A percentile compares a stretch with the other conserved stretches of the same genome.
Conservation (phyloP, 2,888 invertebrate genomes). For the Cyclophora punctaria region DNA sequence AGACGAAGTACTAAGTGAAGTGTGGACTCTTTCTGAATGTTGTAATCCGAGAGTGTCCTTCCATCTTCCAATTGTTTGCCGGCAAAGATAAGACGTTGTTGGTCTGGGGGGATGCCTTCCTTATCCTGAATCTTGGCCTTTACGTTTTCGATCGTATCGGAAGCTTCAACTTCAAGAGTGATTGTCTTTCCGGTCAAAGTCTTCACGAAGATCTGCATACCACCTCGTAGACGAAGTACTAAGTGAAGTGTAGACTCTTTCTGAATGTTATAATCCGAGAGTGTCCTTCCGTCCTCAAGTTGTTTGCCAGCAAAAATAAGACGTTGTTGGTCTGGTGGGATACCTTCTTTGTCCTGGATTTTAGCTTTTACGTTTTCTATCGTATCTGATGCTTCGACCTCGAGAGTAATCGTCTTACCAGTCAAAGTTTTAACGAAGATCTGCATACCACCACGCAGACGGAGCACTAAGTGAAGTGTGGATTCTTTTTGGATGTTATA, state of each 20-base stretch:
- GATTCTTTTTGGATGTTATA: constrained; percentile 22
- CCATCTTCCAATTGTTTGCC: constrained; percentile 21
- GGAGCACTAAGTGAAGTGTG: constrained; percentile 16
- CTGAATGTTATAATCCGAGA: constrained; percentile 19
- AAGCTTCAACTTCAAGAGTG: constrained; percentile 17
- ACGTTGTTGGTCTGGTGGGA: constrained; percentile 19
- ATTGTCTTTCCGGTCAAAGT: constrained; percentile 19
- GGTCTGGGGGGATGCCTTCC: constrained; percentile 20
- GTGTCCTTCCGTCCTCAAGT: constrained; percentile 18
- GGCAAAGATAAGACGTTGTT: constrained; percentile 18
- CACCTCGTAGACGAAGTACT: constrained; percentile 19
- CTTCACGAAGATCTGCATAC: constrained; percentile 23
- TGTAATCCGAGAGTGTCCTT: constrained; percentile 18
- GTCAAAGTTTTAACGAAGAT: constrained; percentile 20
- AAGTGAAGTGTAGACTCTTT: constrained; percentile 19
- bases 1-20: constrained; percentile 18
- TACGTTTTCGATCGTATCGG: constrained; percentile 17
- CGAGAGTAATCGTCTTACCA: constrained; percentile 16
- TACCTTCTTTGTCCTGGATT: constrained; percentile 22
- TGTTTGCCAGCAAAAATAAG: constrained; percentile 20
- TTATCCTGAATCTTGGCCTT: constrained; percentile 21
- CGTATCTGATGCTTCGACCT: constrained; percentile 18
- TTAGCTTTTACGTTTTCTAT: constrained; percentile 20
- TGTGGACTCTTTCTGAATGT: constrained; percentile 20
- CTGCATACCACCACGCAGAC: constrained; percentile 22